Evolutionary conservation across 2,797 vertebrate genomes (phyloP).

Genomic region (Bucorvus abyssinicus): DNA sequence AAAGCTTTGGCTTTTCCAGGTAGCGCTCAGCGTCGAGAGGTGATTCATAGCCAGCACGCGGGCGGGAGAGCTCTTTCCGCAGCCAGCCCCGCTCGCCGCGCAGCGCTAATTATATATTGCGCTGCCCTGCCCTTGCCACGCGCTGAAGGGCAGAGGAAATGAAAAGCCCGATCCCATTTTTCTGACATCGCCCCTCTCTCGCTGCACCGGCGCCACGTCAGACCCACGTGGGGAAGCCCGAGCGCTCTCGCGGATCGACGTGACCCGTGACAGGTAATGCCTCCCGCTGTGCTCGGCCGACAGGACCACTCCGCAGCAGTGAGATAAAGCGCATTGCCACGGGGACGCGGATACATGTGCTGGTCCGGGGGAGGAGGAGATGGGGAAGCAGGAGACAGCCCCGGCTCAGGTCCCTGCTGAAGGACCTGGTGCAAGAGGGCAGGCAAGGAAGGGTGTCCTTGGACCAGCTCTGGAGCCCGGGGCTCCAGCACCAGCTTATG

Average conservation of each 20-base stretch:
- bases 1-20: conserved; percentile 50
- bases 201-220: not conserved
- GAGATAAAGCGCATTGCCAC: fast-evolving
- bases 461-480: no score
- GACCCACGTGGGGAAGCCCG: not conserved
- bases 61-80: conserved; percentile 12
- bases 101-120: conserved; percentile 18
- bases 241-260: not conserved
- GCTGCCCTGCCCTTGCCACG: conserved; percentile 57
- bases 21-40: conserved; percentile 44
- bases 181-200: not conserved
- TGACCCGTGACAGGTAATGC: not conserved
- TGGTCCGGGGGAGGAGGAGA: fast-evolving
- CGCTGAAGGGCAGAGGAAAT: conserved; percentile 60
- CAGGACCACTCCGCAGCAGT: fast-evolving
- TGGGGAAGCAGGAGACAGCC: not conserved
- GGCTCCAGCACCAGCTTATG: not conserved
- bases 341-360: fast-evolving
- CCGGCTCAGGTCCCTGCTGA: not conserved
- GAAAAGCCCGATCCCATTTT: conserved; percentile 39
- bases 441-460: not conserved
- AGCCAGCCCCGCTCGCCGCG: not conserved
- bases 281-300: not conserved
- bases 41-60: conserved; percentile 65
- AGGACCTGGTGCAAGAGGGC: not conserved